Evolutionary conservation across 2,113 vertebrate species (phyloP), one percentile per base, ranked within the genome.

Genomic region (Pelmatolapia mariae): DNA sequence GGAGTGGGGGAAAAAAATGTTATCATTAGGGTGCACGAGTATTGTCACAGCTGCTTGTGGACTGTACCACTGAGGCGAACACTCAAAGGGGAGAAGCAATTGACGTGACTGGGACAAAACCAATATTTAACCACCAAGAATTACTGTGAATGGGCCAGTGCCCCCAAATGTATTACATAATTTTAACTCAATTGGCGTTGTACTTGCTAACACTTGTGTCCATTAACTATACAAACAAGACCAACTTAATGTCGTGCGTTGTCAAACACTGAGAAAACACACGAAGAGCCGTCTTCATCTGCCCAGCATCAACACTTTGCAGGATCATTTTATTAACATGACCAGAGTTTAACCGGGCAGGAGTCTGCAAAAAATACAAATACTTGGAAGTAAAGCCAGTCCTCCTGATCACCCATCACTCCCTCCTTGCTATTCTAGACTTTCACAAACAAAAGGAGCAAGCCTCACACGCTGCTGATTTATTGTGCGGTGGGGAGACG

Each of bases 391-490:
- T 16, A 45, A 0, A 61, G 2, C 54, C 33, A 6, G 43, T 4
- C 18, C 6, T 45, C 31, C 66, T 54, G 24, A 53, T 61, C 33
- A 36, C 40, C 50, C 22, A 33, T 52, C 54, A 52, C 61, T 80
- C 59, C 33, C 40, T 80, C 47, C 8, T 53, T 45, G 73, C 61
- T 16, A 10, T 36, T 71, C 29, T 31, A 73, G 83, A 59, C 53
- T 68, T 81, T 84, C 11, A 22, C 57, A 87, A 76, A 86, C 84
- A 91, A 81, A 81, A 38, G 12, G 9, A 56, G 40, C n/a, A 19
- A 76, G 61, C 53, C 52, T 84, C 53, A 86, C 81, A 85, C 13
- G 22, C 66, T 29, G 24, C 59, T 88, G 91, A 92, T 76, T 87
- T 84, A 89, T 81, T 85, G 85, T 86, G 81, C 24, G 73, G 22